Evolutionary conservation across 2,113 vertebrate genomes (phyloP).

Genomic region (Sterrhoptilus dennistouni): DNA sequence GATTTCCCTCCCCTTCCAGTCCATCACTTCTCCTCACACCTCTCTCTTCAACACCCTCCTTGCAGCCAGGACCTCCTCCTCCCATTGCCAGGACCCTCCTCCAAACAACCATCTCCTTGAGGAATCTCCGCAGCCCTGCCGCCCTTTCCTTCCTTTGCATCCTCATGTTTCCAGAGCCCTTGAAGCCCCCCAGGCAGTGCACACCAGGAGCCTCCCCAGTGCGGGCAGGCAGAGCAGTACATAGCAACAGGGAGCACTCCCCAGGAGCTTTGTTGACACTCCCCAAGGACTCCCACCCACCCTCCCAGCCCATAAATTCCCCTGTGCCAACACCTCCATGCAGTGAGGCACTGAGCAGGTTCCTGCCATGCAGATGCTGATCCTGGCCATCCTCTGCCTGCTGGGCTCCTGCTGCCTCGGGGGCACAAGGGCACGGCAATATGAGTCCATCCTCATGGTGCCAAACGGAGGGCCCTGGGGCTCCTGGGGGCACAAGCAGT

Average conservation of each 20-base stretch:
- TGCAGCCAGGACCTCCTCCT: too few species aligned
- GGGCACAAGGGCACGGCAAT: fast-evolving
- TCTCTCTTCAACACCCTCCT: not conserved
- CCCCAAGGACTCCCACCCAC: not conserved
- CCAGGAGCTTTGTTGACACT: not conserved
- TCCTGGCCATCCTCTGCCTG: not conserved
- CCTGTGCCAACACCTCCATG: not conserved
- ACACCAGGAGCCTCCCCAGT: not conserved
- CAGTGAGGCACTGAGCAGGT: fast-evolving
- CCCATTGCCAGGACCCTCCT: not conserved
- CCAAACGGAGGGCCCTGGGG: not conserved
- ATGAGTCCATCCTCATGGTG: not conserved
- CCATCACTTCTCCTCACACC: not conserved
- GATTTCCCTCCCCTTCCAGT: not conserved
- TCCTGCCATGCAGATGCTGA: not conserved
- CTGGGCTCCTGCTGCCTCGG: not conserved
- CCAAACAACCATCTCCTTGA: not conserved
- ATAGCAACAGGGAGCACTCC: not conserved
- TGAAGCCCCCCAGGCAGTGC: fast-evolving
- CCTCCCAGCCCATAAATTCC: not conserved
- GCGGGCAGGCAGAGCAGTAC: not conserved
- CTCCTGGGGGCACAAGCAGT: not conserved
- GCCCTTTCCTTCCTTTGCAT: not conserved
- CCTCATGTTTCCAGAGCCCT: not conserved
- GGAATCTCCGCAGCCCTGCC: not conserved